These are phyloP conservation scores for Penaeus vannamei DNA, from an alignment of 1,140 invertebrate species.

Conservation along the genomic window DNA sequence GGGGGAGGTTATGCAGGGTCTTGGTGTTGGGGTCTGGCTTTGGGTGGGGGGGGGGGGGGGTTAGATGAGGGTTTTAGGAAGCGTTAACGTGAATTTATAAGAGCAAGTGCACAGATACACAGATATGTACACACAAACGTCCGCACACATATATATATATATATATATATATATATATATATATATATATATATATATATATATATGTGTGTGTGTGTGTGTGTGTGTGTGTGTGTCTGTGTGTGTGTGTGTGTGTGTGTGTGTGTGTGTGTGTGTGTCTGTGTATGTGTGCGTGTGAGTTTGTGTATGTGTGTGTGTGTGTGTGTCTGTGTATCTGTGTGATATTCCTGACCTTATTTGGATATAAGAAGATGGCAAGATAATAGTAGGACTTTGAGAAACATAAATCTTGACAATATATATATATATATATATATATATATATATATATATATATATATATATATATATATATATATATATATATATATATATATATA, in stretches of 20 bases:
- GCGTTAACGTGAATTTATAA: background rate
- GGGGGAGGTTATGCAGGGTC: too few species aligned
- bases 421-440: too few species aligned
- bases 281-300: background rate
- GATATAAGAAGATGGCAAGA: background rate
- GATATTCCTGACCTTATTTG: too few species aligned
- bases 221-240: background rate
- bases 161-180: conserved; percentile 13
- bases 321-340: background rate
- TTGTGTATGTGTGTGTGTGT: background rate
- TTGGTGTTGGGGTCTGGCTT: too few species aligned
- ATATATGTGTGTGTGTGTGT: background rate
- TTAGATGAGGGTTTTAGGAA: too few species aligned
- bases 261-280: background rate
- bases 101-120: background rate
- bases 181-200: background rate
- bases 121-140: background rate
- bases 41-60: too few species aligned
- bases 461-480: conserved; percentile 40
- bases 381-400: background rate
- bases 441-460: conserved; percentile 27
- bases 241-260: background rate
- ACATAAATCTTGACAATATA: background rate
- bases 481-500: conserved; percentile 40
- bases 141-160: background rate